Base-by-base conservation (phyloP, 2,888 invertebrate species). In the Terebella lapidaria region DNA sequence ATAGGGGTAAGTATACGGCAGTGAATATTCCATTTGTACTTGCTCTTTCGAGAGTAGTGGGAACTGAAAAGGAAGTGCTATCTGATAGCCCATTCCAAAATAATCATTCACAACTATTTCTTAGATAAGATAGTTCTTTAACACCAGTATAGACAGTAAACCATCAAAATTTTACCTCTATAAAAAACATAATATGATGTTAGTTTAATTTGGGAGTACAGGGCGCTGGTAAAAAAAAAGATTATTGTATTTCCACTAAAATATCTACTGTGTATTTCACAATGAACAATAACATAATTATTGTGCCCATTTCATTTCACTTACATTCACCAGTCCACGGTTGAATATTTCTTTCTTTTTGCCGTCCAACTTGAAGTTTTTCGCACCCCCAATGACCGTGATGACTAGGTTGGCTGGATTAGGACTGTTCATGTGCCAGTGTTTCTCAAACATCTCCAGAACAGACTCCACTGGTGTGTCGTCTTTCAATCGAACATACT, bases 331-430 rank as follows among this genome's bases (percentile, higher is more conserved):
- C 3, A 81, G 68, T 52, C 78, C 79, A 52, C 71, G 69, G 52
- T 74, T 74, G 66, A 82, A 81, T 22, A 74, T 72, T 29, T 77
- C 77, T 58, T 80, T 76, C 72, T 78, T 78, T 59, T 75, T 71
- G 1, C 77, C 78, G 64, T 79, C 78, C 42, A 81, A 72, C 47
- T 76, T 76, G 69, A 81, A 81, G 69, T 81, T 80, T 62, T 80
- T 79, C 22, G 81, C 80, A 2, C 81, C 81, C 18, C 82, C 81
- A 28, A 80, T 76, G 4, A 81, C 79, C 2, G 81, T 80, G 58
- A 81, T 81, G 57, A 80, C 78, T 24, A 81, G 72, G 61, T 76
- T 73, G 0, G 81, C 80, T 20, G 70, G 70, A 15, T 71, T 53
- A 0, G 81, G 81, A 5, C 79, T 72, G 71, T 74, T 70, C 62